Evolutionary conservation across 2,113 vertebrate genomes (phyloP).

Genomic region (Corythaeola cristata): DNA sequence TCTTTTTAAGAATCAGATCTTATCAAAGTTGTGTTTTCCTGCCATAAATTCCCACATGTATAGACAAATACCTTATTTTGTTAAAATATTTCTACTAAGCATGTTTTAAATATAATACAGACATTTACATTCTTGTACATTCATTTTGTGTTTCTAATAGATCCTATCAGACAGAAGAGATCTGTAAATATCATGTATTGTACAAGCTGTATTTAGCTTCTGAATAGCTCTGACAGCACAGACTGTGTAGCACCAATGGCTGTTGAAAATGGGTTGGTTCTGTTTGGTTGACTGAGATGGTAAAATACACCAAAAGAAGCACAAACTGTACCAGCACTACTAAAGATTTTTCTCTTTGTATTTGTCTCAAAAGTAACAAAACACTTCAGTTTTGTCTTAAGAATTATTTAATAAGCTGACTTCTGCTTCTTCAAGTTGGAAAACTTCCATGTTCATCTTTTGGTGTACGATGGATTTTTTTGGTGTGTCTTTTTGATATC

Average conservation of each 20-base stretch:
- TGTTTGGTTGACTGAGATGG: slow-evolving; percentile 9
- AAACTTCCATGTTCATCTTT: neutral
- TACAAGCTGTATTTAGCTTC: slow-evolving; percentile 19
- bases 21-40: slow-evolving; percentile 23
- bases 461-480: neutral
- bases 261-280: slow-evolving; percentile 48
- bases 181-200: slow-evolving; percentile 13
- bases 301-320: slow-evolving; percentile 28
- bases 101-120: neutral
- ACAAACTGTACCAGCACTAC: neutral
- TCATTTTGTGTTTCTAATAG: slow-evolving; percentile 16
- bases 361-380: slow-evolving; percentile 47
- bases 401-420: slow-evolving; percentile 1
- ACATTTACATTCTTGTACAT: neutral
- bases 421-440: slow-evolving; percentile 12
- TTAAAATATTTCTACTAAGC: slow-evolving; percentile 26
- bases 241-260: neutral
- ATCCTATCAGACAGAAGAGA: slow-evolving; percentile 39
- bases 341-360: slow-evolving; percentile 46
- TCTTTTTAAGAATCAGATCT: slow-evolving; percentile 38
- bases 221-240: slow-evolving; percentile 55
- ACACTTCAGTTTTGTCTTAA: neutral
- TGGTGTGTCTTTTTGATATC: neutral
- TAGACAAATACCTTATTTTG: neutral
- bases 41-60: neutral